phyloP scores from a whole-genome alignment of 2,888 invertebrate genomes.

The Saturnia pavonia region DNA sequence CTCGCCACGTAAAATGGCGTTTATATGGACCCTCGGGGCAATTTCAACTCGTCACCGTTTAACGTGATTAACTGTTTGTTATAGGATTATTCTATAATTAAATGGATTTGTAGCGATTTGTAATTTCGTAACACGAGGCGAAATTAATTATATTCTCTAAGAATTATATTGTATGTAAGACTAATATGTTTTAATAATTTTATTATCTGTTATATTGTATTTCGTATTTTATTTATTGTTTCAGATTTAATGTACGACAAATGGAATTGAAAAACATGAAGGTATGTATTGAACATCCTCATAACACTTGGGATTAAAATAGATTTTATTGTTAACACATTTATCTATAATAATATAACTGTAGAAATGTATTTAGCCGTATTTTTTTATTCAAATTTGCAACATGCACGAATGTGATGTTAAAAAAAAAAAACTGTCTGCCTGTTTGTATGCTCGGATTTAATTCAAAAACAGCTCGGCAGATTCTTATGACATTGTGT shows the following conservation, averaged over 20 bases:
- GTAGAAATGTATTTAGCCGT: no score
- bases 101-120: constrained; percentile 16
- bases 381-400: no score
- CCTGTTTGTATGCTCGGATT: no score
- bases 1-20: constrained; percentile 18
- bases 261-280: constrained; percentile 45
- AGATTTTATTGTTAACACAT: background rate
- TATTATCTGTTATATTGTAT: background rate
- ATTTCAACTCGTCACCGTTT: constrained; percentile 10
- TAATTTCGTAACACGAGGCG: background rate
- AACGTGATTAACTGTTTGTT: constrained; percentile 16
- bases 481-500: no score
- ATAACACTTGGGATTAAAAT: background rate
- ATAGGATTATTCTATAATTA: constrained; percentile 11
- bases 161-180: background rate
- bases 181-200: background rate
- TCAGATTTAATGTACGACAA: constrained; percentile 37
- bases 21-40: constrained; percentile 17
- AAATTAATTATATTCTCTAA: background rate
- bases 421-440: no score
- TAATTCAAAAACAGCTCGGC: no score
- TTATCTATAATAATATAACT: background rate
- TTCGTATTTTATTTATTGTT: constrained; percentile 31
- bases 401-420: no score
- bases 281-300: constrained; percentile 33